Conservation (phyloP, 2,797 vertebrate species). For the Setipinna tenuifilis region DNA sequence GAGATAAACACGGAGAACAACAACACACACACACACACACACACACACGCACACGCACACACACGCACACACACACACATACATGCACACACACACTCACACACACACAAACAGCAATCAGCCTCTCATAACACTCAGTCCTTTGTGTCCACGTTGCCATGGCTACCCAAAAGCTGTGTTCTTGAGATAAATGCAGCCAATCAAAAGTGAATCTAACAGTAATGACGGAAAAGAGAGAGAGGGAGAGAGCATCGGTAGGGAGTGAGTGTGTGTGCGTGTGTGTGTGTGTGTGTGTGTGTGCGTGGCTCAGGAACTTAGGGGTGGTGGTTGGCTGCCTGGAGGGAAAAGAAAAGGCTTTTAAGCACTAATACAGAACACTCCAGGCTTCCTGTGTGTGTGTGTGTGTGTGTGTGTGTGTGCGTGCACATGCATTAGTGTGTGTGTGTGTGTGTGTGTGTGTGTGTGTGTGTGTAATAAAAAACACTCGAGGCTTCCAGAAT, state of each 20-base stretch:
- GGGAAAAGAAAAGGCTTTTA: conserved; percentile 45
- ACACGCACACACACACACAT: conserved; percentile 27
- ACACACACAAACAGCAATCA: conserved; percentile 22
- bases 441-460: neutral
- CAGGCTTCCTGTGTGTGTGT: conserved; percentile 31
- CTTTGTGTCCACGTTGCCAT: conserved; percentile 63
- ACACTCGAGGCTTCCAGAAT: conserved; percentile 48
- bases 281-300: neutral
- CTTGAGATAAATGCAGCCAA: conserved; percentile 76
- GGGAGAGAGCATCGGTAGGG: conserved; percentile 25
- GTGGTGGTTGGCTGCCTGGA: neutral
- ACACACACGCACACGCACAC: conserved; percentile 13
- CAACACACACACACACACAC: neutral
- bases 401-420: conserved; percentile 1
- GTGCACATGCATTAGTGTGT: neutral
- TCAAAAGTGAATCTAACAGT: conserved; percentile 75
- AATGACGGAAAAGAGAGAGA: conserved; percentile 72
- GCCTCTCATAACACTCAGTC: conserved; percentile 27
- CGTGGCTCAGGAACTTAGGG: neutral
- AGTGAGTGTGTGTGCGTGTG: conserved; percentile 24
- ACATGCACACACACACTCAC: conserved; percentile 36
- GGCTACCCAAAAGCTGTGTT: conserved; percentile 65
- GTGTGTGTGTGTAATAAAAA: conserved; percentile 34
- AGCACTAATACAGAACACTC: conserved; percentile 52
- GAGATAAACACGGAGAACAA: neutral